A percentile compares a stretch with the other conserved stretches of the same genome.
Conservation (phyloP, 1,140 invertebrate genomes). For the Venturia canescens region DNA sequence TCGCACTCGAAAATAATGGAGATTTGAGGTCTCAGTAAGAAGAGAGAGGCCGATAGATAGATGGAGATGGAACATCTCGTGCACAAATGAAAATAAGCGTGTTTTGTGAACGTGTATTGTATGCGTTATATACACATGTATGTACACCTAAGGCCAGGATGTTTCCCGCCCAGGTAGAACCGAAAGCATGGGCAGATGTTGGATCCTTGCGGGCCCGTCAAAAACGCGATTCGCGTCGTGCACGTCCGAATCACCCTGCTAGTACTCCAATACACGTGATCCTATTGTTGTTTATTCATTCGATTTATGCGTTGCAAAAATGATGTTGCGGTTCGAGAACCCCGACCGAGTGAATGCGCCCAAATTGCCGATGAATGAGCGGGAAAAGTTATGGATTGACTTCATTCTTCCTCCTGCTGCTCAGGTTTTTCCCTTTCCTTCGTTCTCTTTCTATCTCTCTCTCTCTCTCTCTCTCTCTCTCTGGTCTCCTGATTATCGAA, state of each 20-base stretch:
- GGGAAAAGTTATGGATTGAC: slow-evolving; percentile 60
- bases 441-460: not conserved
- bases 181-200: slow-evolving; percentile 69
- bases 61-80: not conserved
- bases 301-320: slow-evolving; percentile 62
- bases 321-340: slow-evolving; percentile 68
- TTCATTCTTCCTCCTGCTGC: slow-evolving; percentile 25
- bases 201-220: slow-evolving; percentile 63
- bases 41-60: not conserved
- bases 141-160: slow-evolving; percentile 54
- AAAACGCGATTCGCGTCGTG: slow-evolving; percentile 36
- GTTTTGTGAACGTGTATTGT: not conserved
- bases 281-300: slow-evolving; percentile 42
- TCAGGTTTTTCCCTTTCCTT: not conserved
- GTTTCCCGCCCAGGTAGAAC: slow-evolving; percentile 60
- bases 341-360: slow-evolving; percentile 60
- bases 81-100: slow-evolving; percentile 14
- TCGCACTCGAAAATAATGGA: slow-evolving; percentile 38
- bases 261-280: slow-evolving; percentile 38
- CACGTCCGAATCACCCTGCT: slow-evolving; percentile 21
- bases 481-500: not conserved
- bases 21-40: not conserved
- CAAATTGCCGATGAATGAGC: slow-evolving; percentile 69
- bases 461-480: not conserved
- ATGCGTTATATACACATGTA: not conserved